Evolutionary conservation across 2,797 vertebrate species (phyloP), one percentile per base, ranked within the genome.

Genomic region (Sebastes baramenuke): DNA sequence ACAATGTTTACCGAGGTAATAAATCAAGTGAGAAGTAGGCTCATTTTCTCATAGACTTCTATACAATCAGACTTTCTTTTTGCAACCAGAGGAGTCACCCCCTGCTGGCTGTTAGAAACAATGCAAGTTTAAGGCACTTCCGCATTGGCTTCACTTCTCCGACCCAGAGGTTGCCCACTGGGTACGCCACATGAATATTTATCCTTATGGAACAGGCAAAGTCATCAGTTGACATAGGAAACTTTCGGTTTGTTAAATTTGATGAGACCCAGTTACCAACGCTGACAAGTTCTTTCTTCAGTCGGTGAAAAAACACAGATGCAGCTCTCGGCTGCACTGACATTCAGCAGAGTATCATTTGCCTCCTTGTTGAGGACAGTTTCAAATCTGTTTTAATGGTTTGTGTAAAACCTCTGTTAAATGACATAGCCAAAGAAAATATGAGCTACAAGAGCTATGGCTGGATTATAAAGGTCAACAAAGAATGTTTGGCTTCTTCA

Each of bases 401-500:
- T 32, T 38, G 7, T 61, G 62, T 71, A 42, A 75, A 68, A 55
- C 36, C 24, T 42, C 67, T 65, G 78, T 14, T 38, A 66, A 61
- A 67, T 69, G 16, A 38, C 62, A 36, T 67, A 27, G 29, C 61
- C 34, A 56, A 76, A 62, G 56, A 60, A 75, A 74, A 67, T 16
- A 32, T 58, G 4, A 74, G 46, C 22, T 66, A 20, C 11, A 14
- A 24, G n/a, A 59, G 38, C 69, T 16, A 2, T 8, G 20, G 29
- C 30, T 42, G 55, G 3, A 73, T 67, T 70, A 64, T n/a, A 24
- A 79, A 67, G 11, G 27, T 24, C 20, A 56, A 27, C 49, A 38
- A 36, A 32, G 24, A 67, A 52, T 34, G 20, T 9, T 67, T 46
- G 25, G 11, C 11, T 71, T 70, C 54, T 30, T 46, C 54, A 38